These are phyloP conservation scores for Pachyramphus minor DNA, from an alignment of 2,113 vertebrate genomes.

Conservation along the genomic window DNA sequence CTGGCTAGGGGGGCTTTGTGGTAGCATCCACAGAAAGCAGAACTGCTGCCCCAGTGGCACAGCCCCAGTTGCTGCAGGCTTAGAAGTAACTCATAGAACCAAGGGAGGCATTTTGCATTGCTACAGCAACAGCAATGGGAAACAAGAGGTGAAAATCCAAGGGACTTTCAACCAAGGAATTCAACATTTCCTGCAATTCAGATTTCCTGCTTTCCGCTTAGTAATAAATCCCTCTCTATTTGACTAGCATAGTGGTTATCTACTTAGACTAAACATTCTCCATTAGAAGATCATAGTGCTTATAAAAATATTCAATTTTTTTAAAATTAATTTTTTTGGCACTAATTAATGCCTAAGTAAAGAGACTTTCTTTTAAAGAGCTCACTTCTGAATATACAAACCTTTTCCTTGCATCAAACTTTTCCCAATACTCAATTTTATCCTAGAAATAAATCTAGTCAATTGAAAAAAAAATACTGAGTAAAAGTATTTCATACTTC, in stretches of 20 bases:
- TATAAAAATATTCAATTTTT: neutral
- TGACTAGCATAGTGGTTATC: neutral
- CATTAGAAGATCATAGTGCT: neutral
- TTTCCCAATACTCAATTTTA: neutral
- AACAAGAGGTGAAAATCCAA: neutral
- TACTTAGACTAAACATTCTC: neutral
- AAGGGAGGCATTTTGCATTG: neutral
- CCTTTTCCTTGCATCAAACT: neutral
- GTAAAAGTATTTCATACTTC: neutral
- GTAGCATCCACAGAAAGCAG: neutral
- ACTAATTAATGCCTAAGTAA: neutral
- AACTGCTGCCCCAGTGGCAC: neutral
- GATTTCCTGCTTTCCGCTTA: neutral
- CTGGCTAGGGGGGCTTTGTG: neutral
- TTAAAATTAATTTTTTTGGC: neutral
- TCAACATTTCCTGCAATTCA: neutral
- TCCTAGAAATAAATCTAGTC: neutral
- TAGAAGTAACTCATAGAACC: neutral
- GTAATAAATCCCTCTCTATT: neutral
- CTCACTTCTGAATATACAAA: neutral
- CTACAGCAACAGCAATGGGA: neutral
- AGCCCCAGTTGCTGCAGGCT: neutral
- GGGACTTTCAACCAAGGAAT: neutral
- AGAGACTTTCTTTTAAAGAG: neutral
- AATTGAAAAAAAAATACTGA: neutral